Evolutionary conservation across 1,140 invertebrate genomes (phyloP).

Genomic region (Oreohelix idahoensis): DNA sequence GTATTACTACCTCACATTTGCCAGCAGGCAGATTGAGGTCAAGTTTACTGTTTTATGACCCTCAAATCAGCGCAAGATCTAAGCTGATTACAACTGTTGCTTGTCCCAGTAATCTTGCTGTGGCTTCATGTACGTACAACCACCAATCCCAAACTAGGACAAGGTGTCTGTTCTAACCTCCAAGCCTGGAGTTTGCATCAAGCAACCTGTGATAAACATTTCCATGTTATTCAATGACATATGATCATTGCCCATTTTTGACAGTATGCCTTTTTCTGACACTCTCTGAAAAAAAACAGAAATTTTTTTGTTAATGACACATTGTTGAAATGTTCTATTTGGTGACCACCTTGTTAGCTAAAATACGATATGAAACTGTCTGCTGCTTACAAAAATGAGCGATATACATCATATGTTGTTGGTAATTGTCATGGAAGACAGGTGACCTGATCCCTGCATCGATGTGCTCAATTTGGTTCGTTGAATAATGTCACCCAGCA

Average conservation of each 20-base stretch:
- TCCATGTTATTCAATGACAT: no score
- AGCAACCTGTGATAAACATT: constrained; percentile 27
- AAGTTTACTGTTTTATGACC: neutral
- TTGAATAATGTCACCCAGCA: neutral
- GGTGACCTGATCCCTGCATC: neutral
- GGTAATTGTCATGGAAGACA: neutral
- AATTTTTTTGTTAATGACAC: no score
- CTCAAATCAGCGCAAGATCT: constrained; percentile 36
- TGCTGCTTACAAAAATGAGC: no score
- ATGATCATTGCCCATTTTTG: no score
- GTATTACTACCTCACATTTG: neutral
- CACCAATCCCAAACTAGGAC: neutral
- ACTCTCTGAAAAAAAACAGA: no score
- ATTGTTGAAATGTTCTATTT: no score
- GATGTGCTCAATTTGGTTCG: neutral
- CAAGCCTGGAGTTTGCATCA: constrained; percentile 9
- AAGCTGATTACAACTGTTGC: constrained; percentile 26
- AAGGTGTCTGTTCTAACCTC: neutral
- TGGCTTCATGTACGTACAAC: neutral
- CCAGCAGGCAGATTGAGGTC: neutral
- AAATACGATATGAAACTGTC: no score
- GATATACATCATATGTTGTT: neutral
- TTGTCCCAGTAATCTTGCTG: constrained; percentile 36
- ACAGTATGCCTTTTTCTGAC: no score
- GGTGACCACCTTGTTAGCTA: no score